A percentile compares a stretch with the other conserved stretches of the same genome.
phyloP scores from a whole-genome alignment of 2,888 invertebrate genomes.

The Nomada lathburiana region DNA sequence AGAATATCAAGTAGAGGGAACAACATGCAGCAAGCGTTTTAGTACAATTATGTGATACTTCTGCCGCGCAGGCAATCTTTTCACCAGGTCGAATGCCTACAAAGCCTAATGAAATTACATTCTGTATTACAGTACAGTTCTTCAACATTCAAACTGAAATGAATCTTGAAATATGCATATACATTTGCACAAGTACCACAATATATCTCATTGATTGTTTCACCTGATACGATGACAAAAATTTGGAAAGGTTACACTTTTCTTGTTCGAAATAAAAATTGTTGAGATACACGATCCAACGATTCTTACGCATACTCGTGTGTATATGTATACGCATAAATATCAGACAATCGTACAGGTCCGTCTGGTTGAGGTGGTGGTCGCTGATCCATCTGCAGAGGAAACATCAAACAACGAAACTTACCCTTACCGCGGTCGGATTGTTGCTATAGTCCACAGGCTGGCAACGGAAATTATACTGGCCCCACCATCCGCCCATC shows the following conservation, averaged over 20 bases:
- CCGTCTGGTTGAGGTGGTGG: conserved; percentile 55
- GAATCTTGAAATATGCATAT: conserved; percentile 2
- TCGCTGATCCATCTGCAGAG: conserved; percentile 44
- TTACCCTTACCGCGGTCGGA: conserved; percentile 93
- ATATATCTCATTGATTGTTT: not conserved
- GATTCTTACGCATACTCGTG: not conserved
- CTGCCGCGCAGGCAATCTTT: not conserved
- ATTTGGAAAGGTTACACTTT: no score
- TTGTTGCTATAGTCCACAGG: conserved; percentile 95
- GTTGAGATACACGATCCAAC: no score
- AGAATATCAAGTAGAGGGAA: not conserved
- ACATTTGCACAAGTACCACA: not conserved
- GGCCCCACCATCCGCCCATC: conserved; percentile 95
- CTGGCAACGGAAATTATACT: conserved; percentile 95
- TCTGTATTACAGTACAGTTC: conserved; percentile 1
- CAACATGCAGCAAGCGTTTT: conserved; percentile 32
- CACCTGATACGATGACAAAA: no score
- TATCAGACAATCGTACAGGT: conserved; percentile 51
- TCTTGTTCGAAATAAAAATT: no score
- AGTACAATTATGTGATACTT: conserved; percentile 15
- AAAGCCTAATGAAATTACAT: conserved; percentile 22
- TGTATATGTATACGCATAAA: conserved; percentile 5
- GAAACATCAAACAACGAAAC: conserved; percentile 80
- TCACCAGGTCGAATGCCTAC: conserved; percentile 15
- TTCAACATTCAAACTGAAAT: conserved; percentile 11